Conservation (phyloP, 2,888 invertebrate genomes). For the Leptogaster cylindrica region DNA sequence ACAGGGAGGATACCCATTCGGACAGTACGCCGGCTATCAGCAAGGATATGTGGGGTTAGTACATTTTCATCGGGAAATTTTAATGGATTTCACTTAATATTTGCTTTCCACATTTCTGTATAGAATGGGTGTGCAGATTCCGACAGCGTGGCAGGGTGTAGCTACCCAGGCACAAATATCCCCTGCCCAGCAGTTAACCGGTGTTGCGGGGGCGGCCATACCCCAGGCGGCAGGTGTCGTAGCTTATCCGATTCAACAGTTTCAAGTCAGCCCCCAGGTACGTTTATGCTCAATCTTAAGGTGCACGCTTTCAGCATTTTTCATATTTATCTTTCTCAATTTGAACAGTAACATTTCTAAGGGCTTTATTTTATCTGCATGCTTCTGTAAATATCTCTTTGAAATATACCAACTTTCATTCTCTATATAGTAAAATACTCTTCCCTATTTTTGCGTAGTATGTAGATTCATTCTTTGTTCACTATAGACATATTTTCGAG, state of each 20-base stretch:
- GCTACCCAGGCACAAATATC: conserved; percentile 77
- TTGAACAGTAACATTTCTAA: conserved; percentile 17
- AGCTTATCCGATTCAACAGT: conserved; percentile 91
- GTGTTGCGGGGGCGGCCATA: conserved; percentile 73
- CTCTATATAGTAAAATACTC: not conserved
- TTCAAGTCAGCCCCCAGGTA: conserved; percentile 75
- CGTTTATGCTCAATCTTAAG: conserved; percentile 47
- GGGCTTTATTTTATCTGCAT: conserved; percentile 12
- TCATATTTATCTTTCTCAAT: conserved; percentile 19
- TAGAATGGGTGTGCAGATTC: conserved; percentile 86
- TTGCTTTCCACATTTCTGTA: conserved; percentile 42
- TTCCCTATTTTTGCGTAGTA: conserved; percentile 10
- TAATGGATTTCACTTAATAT: conserved; percentile 21
- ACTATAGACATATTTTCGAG: not conserved
- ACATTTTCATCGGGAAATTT: not conserved
- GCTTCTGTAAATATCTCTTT: conserved; percentile 23
- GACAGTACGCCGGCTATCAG: conserved; percentile 88
- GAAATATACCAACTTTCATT: not conserved
- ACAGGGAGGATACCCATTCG: conserved; percentile 85
- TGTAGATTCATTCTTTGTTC: conserved; percentile 5
- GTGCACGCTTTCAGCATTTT: conserved; percentile 27
- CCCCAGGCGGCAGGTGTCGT: conserved; percentile 81
- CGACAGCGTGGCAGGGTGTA: conserved; percentile 74
- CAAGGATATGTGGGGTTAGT: conserved; percentile 91
- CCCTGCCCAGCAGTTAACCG: conserved; percentile 71